Percentiles rank a stretch among this genome's conserved stretches.
Conservation (phyloP, 1,140 invertebrate species). For the Tetraneura akinire region DNA sequence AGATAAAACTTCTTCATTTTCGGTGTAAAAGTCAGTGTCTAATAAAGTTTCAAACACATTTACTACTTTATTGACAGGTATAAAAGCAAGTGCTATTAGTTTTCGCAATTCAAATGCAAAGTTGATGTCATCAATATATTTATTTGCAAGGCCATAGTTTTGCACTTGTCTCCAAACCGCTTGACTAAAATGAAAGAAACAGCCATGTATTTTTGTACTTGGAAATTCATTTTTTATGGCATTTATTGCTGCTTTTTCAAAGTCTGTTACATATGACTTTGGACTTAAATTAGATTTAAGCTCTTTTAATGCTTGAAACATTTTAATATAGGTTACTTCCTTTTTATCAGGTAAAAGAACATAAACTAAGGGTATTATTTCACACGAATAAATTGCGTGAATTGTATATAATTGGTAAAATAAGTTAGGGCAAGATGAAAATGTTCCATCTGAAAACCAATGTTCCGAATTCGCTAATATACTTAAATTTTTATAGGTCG, state of each 20-base stretch:
- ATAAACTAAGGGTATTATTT: background rate
- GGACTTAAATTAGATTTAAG: background rate
- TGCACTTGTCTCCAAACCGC: background rate
- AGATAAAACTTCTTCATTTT: background rate
- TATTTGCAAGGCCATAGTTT: background rate
- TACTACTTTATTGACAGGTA: background rate
- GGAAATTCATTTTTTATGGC: background rate
- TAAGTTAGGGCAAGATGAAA: background rate
- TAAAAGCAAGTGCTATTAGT: background rate
- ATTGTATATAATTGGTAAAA: background rate
- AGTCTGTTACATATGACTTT: background rate
- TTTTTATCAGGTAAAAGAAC: background rate
- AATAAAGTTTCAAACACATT: background rate
- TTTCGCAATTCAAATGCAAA: background rate
- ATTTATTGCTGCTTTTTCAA: background rate
- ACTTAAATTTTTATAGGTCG: background rate
- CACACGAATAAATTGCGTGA: background rate
- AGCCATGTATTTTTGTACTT: slow-evolving; percentile 3
- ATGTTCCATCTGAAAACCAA: background rate
- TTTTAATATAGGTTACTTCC: background rate
- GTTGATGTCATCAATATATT: background rate
- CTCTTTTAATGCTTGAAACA: slow-evolving; percentile 4
- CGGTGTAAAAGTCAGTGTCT: background rate
- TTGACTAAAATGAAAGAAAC: slow-evolving; percentile 3
- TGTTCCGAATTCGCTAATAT: background rate